phyloP scores from a whole-genome alignment of 1,140 invertebrate genomes.

The Babylonia areolata region DNA sequence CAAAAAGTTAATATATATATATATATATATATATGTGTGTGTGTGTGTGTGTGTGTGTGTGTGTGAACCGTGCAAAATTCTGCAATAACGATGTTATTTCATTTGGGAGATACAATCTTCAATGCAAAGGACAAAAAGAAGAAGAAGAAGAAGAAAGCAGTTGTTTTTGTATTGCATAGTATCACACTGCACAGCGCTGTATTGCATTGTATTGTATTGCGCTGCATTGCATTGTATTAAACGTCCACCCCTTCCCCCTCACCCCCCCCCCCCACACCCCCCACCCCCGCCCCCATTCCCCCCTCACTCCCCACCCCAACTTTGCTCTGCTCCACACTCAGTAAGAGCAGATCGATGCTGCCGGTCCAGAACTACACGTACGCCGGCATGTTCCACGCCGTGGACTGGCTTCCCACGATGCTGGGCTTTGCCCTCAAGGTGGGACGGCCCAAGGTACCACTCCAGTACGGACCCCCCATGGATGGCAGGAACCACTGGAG shows the following conservation, averaged over 20 bases:
- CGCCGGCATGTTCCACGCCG: neutral
- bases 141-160: no score
- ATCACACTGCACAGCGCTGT: no score
- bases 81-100: no score
- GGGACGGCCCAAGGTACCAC: neutral
- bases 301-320: neutral
- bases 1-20: no score
- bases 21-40: no score
- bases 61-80: neutral
- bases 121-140: no score
- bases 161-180: no score
- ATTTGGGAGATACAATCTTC: no score
- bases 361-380: neutral
- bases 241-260: neutral
- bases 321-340: neutral
- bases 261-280: neutral
- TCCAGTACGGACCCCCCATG: neutral
- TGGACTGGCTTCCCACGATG: constrained; percentile 13
- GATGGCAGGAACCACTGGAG: neutral
- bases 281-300: neutral
- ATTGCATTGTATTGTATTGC: no score
- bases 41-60: neutral
- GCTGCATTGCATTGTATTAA: no score
- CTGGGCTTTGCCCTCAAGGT: neutral
- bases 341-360: neutral